phyloP scores from a whole-genome alignment of 2,113 vertebrate genomes.

The Leucoraja erinaceus region DNA sequence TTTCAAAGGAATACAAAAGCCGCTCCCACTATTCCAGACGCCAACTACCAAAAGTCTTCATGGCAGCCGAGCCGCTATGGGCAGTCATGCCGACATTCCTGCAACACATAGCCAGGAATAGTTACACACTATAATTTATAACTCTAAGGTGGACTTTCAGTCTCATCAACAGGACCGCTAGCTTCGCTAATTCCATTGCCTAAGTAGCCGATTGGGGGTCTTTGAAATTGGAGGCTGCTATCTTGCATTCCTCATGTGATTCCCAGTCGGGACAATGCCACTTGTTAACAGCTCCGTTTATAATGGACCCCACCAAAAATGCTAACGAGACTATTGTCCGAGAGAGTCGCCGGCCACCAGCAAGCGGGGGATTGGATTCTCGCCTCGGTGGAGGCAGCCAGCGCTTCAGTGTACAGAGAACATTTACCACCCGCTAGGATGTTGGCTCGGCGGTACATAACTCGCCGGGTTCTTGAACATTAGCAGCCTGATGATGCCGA shows the following conservation, averaged over 20 bases:
- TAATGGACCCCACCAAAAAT: conserved; percentile 61
- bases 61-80: neutral
- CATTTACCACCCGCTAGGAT: neutral
- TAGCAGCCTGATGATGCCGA: neutral
- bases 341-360: conserved; percentile 49
- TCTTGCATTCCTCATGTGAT: conserved; percentile 53
- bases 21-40: neutral
- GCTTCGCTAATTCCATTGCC: neutral
- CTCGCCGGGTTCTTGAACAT: neutral
- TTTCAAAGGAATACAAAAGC: neutral
- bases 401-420: neutral
- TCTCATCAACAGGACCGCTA: neutral
- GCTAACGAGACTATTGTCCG: conserved; percentile 56
- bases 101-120: neutral
- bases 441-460: neutral
- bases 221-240: neutral
- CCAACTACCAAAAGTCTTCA: neutral
- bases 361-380: neutral
- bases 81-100: no score
- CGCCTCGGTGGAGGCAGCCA: neutral
- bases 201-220: neutral
- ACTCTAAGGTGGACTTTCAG: no score
- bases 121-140: neutral
- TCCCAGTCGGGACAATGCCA: neutral
- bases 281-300: neutral